Evolutionary conservation across 2,113 vertebrate species (phyloP).

Genomic region (Xenopus tropicalis): UCB_Xtro_10.0 CM004452.2:14903001-14903500

Average conservation of each 20-base stretch:
- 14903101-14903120: constrained; percentile 2
- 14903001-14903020: neutral
- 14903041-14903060: neutral
- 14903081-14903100: constrained; percentile 11
- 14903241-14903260: constrained; percentile 42
- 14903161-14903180: constrained; percentile 43
- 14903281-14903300: constrained; percentile 23
- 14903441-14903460: too few relatives aligned
- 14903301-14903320: neutral
- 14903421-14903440: too few relatives aligned
- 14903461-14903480: too few relatives aligned
- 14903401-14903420: too few relatives aligned
- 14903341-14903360: constrained; percentile 3
- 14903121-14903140: constrained; percentile 39
- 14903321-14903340: neutral
- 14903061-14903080: neutral
- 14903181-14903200: constrained; percentile 33
- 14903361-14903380: neutral
- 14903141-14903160: constrained; percentile 30
- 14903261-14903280: constrained; percentile 42
- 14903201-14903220: constrained; percentile 32
- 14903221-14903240: constrained; percentile 41
- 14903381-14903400: too few relatives aligned
- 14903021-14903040: neutral
- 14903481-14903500: too few relatives aligned